Evolutionary conservation across 2,888 invertebrate genomes (phyloP).

Genomic region (Ecdyonurus torrentis): DNA sequence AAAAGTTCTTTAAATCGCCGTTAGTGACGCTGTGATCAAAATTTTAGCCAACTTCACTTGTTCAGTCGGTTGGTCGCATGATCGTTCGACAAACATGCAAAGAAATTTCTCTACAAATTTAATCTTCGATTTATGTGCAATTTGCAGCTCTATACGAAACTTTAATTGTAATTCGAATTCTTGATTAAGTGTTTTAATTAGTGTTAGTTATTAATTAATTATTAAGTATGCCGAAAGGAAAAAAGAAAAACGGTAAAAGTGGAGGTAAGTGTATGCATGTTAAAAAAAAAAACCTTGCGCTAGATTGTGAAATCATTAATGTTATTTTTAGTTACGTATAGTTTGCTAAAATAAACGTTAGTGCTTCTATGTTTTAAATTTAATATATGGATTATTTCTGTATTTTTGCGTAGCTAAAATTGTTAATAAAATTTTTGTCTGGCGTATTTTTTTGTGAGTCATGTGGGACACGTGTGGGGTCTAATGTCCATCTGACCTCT

Average conservation of each 20-base stretch:
- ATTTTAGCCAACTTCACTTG: too few species aligned
- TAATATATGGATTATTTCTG: not conserved
- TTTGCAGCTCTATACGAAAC: conserved; percentile 48
- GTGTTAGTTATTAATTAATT: conserved; percentile 3
- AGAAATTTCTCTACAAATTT: conserved; percentile 40
- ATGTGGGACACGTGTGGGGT: too few species aligned
- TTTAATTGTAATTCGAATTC: conserved; percentile 56
- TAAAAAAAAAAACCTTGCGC: not conserved
- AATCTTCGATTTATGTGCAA: conserved; percentile 50
- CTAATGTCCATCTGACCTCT: too few species aligned
- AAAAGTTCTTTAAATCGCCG: too few species aligned
- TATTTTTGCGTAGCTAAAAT: too few species aligned
- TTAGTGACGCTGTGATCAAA: too few species aligned
- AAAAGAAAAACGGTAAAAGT: conserved; percentile 44
- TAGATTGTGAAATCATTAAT: not conserved
- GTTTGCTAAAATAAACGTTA: too few species aligned
- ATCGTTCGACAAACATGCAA: conserved; percentile 45
- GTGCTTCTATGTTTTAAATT: not conserved
- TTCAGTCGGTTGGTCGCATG: not conserved
- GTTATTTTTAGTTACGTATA: not conserved
- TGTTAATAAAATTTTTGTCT: too few species aligned
- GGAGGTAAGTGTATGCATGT: conserved; percentile 30
- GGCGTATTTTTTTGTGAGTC: too few species aligned
- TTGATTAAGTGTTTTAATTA: conserved; percentile 45
- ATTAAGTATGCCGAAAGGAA: conserved; percentile 51